phyloP scores from a whole-genome alignment of 37 sponge, comb jelly and placozoan genomes.

The Axinella damicornis region DNA sequence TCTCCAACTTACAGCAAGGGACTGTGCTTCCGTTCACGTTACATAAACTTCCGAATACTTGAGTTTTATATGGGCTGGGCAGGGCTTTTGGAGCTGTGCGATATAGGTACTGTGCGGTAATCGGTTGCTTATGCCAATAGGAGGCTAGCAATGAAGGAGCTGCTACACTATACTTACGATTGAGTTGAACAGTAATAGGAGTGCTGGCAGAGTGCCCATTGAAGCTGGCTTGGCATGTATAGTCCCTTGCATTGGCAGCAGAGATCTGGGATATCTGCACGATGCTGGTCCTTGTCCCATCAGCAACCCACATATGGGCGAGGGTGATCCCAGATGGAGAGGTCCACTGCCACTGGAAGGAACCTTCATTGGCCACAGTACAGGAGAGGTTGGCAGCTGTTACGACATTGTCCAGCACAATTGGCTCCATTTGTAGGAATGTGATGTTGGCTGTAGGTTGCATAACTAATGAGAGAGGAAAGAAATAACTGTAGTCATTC shows the following conservation, averaged over 20 bases:
- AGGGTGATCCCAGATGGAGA: background rate
- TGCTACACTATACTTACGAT: too few species aligned
- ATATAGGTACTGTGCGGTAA: too few species aligned
- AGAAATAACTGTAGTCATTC: background rate
- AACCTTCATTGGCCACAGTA: constrained; percentile 50
- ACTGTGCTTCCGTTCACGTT: too few species aligned
- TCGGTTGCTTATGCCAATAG: too few species aligned
- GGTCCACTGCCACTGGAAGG: constrained; percentile 57
- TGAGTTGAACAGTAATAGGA: too few species aligned
- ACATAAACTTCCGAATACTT: too few species aligned
- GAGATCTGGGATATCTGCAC: background rate
- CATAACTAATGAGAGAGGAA: background rate
- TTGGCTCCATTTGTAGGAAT: background rate
- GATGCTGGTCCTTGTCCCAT: constrained; percentile 55
- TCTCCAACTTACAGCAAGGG: too few species aligned
- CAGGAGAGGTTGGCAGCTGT: constrained; percentile 40
- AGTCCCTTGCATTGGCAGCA: background rate
- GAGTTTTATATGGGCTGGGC: too few species aligned
- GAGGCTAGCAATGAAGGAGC: too few species aligned
- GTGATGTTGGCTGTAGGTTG: background rate
- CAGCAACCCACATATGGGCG: background rate
- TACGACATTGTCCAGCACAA: background rate
- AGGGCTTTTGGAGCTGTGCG: too few species aligned
- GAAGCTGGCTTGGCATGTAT: too few species aligned
- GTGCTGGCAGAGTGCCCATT: too few species aligned